Conservation (phyloP, 2,113 vertebrate genomes). For the Hemicordylus capensis region DNA sequence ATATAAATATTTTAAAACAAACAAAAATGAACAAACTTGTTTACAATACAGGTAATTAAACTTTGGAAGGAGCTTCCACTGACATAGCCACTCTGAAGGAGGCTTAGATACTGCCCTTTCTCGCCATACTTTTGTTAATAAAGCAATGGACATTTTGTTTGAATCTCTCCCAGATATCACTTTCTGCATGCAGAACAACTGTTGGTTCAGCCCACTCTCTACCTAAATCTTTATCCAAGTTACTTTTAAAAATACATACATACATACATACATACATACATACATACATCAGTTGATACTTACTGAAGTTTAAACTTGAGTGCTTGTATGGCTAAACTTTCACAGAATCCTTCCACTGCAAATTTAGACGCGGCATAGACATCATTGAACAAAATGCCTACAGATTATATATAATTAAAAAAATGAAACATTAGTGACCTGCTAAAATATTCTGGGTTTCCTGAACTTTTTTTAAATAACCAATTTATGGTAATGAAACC, state of each 20-base stretch:
- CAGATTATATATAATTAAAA: constrained; percentile 44
- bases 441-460: not conserved
- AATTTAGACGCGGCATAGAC: constrained; percentile 89
- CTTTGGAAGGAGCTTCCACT: too few relatives aligned
- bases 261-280: too few relatives aligned
- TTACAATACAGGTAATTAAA: too few relatives aligned
- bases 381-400: constrained; percentile 90
- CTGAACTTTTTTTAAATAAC: too few relatives aligned
- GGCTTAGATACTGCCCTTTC: too few relatives aligned
- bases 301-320: constrained; percentile 87
- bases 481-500: not conserved
- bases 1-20: too few relatives aligned
- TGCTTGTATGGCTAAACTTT: constrained; percentile 87
- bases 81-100: too few relatives aligned
- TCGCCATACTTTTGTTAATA: not conserved
- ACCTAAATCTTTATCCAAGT: not conserved
- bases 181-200: not conserved
- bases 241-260: not conserved
- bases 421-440: constrained; percentile 9
- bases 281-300: constrained; percentile 57
- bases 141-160: not conserved
- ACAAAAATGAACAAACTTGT: too few relatives aligned
- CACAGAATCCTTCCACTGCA: constrained; percentile 89
- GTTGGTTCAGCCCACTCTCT: constrained; percentile 3
- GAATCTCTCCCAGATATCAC: not conserved